Conservation (phyloP, 2,113 vertebrate species). For the Trinectes maculatus region DNA sequence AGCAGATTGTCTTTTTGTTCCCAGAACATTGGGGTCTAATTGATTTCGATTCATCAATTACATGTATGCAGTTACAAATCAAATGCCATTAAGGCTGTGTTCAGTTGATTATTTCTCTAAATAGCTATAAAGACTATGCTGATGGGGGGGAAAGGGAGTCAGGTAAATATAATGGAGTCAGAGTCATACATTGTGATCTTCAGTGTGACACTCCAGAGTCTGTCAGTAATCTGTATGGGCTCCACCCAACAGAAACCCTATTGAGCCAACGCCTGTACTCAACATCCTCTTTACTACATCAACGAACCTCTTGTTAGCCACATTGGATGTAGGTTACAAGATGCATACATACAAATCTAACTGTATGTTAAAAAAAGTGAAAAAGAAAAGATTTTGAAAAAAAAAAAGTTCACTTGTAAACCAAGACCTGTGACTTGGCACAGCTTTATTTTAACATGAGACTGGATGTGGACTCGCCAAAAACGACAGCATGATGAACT, state of each 20-base stretch:
- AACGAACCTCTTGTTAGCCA: neutral
- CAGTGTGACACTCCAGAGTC: neutral
- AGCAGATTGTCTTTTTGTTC: neutral
- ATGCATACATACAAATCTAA: neutral
- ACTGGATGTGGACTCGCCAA: too few relatives aligned
- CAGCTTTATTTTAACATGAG: too few relatives aligned
- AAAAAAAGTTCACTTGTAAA: too few relatives aligned
- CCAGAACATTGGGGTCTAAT: neutral
- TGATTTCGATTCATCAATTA: neutral
- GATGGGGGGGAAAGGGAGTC: too few relatives aligned
- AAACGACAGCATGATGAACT: too few relatives aligned
- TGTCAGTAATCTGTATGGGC: conserved; percentile 1
- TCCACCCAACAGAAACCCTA: conserved; percentile 42
- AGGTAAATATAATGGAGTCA: neutral
- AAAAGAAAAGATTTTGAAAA: too few relatives aligned
- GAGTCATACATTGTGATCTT: neutral
- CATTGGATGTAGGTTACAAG: neutral
- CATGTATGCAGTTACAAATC: too few relatives aligned
- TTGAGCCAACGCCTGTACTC: conserved; percentile 36
- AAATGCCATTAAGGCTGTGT: neutral
- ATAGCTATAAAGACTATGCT: too few relatives aligned
- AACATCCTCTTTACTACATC: conserved; percentile 12
- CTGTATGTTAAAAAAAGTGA: too few relatives aligned
- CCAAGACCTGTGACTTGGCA: too few relatives aligned
- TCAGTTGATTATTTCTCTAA: neutral